Conservation (phyloP, 2,888 invertebrate genomes). For the Venusia cambrica region DNA sequence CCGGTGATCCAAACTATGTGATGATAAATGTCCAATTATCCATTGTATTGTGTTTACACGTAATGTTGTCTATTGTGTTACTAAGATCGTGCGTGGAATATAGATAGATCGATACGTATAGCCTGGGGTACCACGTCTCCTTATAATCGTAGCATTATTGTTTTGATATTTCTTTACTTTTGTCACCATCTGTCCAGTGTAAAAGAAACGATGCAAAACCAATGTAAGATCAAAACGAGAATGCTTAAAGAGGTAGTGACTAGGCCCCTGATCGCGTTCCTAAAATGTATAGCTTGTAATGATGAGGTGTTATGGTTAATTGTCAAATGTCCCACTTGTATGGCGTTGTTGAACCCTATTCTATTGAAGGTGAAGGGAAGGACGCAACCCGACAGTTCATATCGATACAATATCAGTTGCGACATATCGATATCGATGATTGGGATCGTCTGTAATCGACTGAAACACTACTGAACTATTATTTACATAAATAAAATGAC, state of each 20-base stretch:
- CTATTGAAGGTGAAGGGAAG: conserved; percentile 10
- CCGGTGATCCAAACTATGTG: conserved; percentile 11
- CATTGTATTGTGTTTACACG: conserved; percentile 28
- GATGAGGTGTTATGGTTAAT: conserved; percentile 13
- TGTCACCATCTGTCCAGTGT: no score
- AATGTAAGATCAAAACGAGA: no score
- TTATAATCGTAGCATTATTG: no score
- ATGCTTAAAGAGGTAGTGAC: no score
- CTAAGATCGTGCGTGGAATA: conserved; percentile 15
- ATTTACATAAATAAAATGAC: conserved; percentile 2
- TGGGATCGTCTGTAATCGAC: conserved; percentile 16
- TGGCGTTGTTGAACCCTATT: conserved; percentile 8
- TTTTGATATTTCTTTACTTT: no score
- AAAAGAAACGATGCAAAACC: no score
- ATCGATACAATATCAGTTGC: conserved; percentile 36
- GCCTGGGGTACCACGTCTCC: no score
- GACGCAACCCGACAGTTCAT: conserved; percentile 23
- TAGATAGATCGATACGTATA: conserved; percentile 21
- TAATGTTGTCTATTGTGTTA: conserved; percentile 20
- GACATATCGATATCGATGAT: conserved; percentile 42
- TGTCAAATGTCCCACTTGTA: conserved; percentile 5
- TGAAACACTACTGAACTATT: conserved; percentile 7
- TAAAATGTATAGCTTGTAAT: conserved; percentile 22
- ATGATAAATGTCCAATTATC: conserved; percentile 19
- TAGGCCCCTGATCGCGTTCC: conserved; percentile 35